phyloP scores from a whole-genome alignment of 2,113 vertebrate species.

The Halcyon senegalensis region DNA sequence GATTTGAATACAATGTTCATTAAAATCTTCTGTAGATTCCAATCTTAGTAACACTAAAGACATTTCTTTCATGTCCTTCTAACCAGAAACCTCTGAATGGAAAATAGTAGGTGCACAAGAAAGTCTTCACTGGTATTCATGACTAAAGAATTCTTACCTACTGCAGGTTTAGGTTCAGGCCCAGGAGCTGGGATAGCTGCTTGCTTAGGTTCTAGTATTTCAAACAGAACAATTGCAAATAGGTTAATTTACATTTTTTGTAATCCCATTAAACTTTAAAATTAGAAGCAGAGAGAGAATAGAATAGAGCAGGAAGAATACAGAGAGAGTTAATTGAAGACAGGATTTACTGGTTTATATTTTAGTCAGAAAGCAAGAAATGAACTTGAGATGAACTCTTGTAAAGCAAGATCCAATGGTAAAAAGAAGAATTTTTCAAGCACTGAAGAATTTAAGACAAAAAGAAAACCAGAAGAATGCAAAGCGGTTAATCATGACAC shows the following conservation, averaged over 20 bases:
- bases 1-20: not conserved
- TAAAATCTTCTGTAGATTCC: not conserved
- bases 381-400: not conserved
- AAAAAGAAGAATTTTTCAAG: conserved; percentile 1
- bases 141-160: conserved; percentile 71
- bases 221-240: conserved; percentile 67
- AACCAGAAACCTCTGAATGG: not conserved
- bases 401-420: not conserved
- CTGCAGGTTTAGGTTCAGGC: conserved; percentile 73
- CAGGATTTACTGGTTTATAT: not conserved
- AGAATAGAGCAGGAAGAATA: not conserved
- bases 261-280: not conserved
- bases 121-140: not conserved
- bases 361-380: not conserved
- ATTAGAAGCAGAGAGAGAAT: not conserved
- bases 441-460: conserved; percentile 6
- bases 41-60: not conserved
- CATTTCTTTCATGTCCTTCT: not conserved
- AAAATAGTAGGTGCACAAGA: not conserved
- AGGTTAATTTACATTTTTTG: conserved; percentile 43
- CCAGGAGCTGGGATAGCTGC: conserved; percentile 66
- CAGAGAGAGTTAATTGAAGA: not conserved
- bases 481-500: not conserved
- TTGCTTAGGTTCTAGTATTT: conserved; percentile 79
- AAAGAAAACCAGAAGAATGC: conserved; percentile 32